Base-by-base conservation (phyloP, 2,113 vertebrate species). In the Odontophorus gujanensis region DNA sequence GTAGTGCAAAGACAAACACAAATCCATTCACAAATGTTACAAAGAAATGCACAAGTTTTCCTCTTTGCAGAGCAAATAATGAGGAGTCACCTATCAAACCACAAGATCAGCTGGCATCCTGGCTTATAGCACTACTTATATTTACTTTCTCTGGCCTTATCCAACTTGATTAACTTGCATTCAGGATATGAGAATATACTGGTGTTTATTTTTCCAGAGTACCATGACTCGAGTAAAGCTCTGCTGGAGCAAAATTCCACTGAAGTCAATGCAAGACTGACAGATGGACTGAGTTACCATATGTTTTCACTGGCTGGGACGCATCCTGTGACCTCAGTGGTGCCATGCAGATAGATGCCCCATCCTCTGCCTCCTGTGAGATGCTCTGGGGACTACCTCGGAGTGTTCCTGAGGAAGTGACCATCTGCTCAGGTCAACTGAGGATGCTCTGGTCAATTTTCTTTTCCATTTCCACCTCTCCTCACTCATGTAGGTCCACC, bases 281-380 rank as follows among this genome's bases (percentile, higher is more conserved):
- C 62, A 53, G 0, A 0, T 58, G 63, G 53, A 48, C 25, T 42
- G 66, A 69, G 22, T 63, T 85, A 61, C 42, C 36, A 59, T 85
- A 53, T 90, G 67, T 68, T 96, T 79, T 72, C 25, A 76, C 18
- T 79, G 2, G 57, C 72, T 34, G 28, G 36, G 58, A 50, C 28
- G 51, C 38, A 47, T 16, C 26, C 53, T 61, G 12, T 30, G 51
- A 53, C 51, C 51, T 53, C 65, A 36, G 8, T 0, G 0, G 22
- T 58, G 30, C 43, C 57, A 48, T 6, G 36, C 0, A 1, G 55
- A 38, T 0, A 1, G 55, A 38, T 0, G 0, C 1, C 5, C 11
- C 42, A 63, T 45, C 28, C 51, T 42, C 47, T 47, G 43, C 14
- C 26, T 68, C 19, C 53, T 57, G 43, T 38, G 24, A 48, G 13